Base-by-base conservation (phyloP, 2,113 vertebrate genomes). In the Crotalus horridus region DNA sequence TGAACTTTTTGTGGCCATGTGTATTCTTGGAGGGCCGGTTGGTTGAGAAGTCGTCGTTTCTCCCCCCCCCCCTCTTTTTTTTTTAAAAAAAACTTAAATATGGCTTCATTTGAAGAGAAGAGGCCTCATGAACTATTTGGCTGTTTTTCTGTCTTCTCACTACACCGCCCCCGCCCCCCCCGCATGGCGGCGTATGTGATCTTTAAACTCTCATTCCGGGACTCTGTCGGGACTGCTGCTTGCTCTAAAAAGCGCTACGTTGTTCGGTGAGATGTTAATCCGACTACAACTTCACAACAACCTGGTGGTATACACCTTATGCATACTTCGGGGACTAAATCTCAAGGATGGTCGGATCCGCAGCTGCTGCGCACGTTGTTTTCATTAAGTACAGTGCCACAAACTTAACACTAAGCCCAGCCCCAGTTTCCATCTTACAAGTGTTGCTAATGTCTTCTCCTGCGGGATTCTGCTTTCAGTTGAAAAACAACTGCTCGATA, bases 161-260 rank as follows among this genome's bases (percentile, higher is more conserved):
- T 48, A n/a, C 53, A 11, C 29, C 55, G 51, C 92, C 93, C 53
- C 12, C 91, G 43, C 61, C 85, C 48, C 69, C 39, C 88, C 85
- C 39, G 39, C 39, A 92, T 90, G 91, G 94, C 90, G 90, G 89
- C 90, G 90, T 64, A 89, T 85, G 89, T 87, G 91, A 91, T 81
- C 86, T 94, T 92, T 92, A 90, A 92, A 91, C 89, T 69, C 69
- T 56, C 46, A 17, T 69, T 24, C 55, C 10, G 55, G 89, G 23
- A 85, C n/a, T 91, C 88, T 58, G 6, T 39, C 64, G 88, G 86
- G 90, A 85, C 64, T 89, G 89, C 69, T 92, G 15, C 12, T 46
- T 48, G 8, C 89, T 55, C 43, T 89, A 29, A 86, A 91, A 51
- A 46, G 87, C 87, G 21, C 59, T 43, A 87, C 59, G 86, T 81